Percentiles rank a stretch among this genome's conserved stretches.
phyloP scores from a whole-genome alignment of 2,797 vertebrate species.

The Onychomys torridus region DNA sequence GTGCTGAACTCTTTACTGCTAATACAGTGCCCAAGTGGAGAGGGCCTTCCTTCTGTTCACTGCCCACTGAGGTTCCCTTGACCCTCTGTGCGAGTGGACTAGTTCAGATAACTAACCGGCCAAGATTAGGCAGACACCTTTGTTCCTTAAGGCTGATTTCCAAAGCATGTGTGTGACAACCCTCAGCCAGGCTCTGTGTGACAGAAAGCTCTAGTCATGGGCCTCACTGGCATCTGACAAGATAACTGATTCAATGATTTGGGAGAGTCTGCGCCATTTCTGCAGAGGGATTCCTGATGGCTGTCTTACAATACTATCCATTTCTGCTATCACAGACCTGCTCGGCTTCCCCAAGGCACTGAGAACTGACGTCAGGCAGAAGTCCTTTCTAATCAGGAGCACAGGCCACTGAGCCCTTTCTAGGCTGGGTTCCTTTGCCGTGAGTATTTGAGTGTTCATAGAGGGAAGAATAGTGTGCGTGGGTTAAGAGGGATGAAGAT shows the following conservation, averaged over 20 bases:
- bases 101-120: not conserved
- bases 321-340: not conserved
- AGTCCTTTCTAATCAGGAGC: not conserved
- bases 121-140: not conserved
- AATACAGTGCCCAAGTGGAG: not conserved
- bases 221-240: no score
- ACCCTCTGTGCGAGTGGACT: not conserved
- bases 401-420: not conserved
- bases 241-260: fast-evolving
- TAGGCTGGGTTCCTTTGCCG: not conserved
- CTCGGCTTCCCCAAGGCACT: not conserved
- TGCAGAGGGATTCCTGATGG: fast-evolving
- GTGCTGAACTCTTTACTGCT: no score
- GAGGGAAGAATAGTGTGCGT: not conserved
- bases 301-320: not conserved
- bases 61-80: fast-evolving
- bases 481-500: not conserved
- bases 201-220: not conserved
- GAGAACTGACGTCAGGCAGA: not conserved
- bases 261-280: not conserved
- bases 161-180: not conserved
- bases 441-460: not conserved
- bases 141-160: not conserved
- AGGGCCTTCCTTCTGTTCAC: fast-evolving
- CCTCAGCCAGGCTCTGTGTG: not conserved